Base-by-base conservation (phyloP, 2,888 invertebrate genomes). In the Masnerella sp. region DNA sequence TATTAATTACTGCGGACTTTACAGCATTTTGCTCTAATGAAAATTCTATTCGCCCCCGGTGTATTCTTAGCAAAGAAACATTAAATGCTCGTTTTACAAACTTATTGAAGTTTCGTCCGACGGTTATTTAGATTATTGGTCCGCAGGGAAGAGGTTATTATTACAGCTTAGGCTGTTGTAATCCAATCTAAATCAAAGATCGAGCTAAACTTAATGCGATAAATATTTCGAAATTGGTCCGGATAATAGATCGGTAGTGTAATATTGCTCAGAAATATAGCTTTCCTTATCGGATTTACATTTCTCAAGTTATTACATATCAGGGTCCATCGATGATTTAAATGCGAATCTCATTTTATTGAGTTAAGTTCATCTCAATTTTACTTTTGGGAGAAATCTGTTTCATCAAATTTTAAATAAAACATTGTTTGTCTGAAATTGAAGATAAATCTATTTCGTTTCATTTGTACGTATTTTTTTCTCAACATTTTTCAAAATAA, bases 71-170 rank as follows among this genome's bases (percentile, higher is more conserved):
- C 22, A 8, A 42, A 62, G 51, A 62, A 42, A 43, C 14, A 52
- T 64, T 15, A 43, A 25, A 45, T 8, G 34, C 8, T 25, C 12
- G 36, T 52, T 64, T 64, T 64, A 52, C 14, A 43, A 64, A 51
- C 36, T 64, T 34, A 51, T 51, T 42, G 34, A 52, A 52, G 51
- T 25, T 52, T 62, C 34, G 34, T 52, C 36, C 18, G 43, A 52
- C 28, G 38, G 25, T 25, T 52, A 64, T 64, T 64, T 43, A 52
- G 17, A 15, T 64, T 52, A 43, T 40, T 43, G 52, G 28, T 28
- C 43, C 36, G 2, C 1, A 14, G 61, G 47, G 43, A 34, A 14
- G 9, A 8, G 14, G 7, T 20, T 15, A 45, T 64, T 52, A 52
- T 36, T 25, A 18, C 43, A n/a, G 28, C 25, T 64, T 43, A 52